Percentiles rank a stretch among this genome's conserved stretches.
Evolutionary conservation across 1,140 invertebrate genomes (phyloP).

Genomic region (Manduca sexta): DNA sequence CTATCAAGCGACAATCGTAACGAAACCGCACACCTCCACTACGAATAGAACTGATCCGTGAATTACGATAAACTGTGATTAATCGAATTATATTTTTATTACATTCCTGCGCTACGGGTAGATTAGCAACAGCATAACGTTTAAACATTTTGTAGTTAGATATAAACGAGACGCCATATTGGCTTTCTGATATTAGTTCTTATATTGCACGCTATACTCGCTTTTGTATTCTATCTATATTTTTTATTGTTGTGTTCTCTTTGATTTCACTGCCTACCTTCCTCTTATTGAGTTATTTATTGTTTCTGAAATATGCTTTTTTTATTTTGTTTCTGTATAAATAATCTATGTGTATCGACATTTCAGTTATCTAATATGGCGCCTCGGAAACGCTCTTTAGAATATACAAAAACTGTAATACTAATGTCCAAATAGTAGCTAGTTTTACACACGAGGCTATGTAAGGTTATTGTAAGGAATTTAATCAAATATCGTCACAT

Average conservation of each 20-base stretch:
- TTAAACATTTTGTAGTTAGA: slow-evolving; percentile 16
- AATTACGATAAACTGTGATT: slow-evolving; percentile 55
- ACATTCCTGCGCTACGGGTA: slow-evolving; percentile 69
- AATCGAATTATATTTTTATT: slow-evolving; percentile 53
- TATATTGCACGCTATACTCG: no score
- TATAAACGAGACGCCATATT: no score
- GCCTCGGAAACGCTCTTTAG: no score
- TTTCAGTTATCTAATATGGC: neutral
- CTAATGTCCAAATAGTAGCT: neutral
- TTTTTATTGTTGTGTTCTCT: no score
- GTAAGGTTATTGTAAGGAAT: neutral
- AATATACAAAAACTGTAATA: no score
- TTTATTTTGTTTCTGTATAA: no score
- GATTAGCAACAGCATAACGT: slow-evolving; percentile 10
- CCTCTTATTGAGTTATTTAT: no score
- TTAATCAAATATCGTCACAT: neutral
- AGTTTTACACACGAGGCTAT: neutral
- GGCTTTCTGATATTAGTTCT: no score
- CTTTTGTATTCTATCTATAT: no score
- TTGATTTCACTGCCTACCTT: no score
- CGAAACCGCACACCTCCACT: slow-evolving; percentile 1
- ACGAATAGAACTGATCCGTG: slow-evolving; percentile 11
- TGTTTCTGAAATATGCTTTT: no score
- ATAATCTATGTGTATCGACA: neutral
- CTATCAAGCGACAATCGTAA: no score